These are phyloP conservation scores for Nomada fabriciana DNA, from an alignment of 2,888 invertebrate species.

Conservation along the genomic window DNA sequence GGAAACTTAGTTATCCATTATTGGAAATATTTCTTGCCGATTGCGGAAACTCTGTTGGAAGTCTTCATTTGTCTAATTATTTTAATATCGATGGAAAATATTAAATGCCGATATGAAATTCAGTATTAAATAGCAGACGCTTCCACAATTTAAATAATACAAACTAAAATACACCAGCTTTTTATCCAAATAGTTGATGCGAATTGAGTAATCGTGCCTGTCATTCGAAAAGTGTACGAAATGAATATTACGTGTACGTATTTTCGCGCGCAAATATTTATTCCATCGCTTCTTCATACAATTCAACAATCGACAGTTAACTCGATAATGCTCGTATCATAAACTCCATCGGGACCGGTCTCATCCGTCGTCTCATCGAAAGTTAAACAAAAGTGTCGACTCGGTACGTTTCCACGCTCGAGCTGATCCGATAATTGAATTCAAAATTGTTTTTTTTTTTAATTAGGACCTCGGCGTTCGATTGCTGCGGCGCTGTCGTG, in stretches of 20 bases:
- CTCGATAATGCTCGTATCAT: neutral
- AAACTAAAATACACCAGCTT: no score
- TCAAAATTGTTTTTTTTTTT: constrained; percentile 31
- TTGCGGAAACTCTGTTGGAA: no score
- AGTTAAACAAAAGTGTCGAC: neutral
- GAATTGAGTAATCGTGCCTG: no score
- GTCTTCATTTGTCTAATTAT: no score
- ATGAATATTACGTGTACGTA: neutral
- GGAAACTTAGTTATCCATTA: no score
- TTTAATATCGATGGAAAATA: no score
- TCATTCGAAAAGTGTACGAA: no score
- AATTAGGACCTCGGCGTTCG: constrained; percentile 31
- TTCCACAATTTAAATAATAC: no score
- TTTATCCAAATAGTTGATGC: no score
- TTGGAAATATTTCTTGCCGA: no score
- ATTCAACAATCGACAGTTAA: neutral
- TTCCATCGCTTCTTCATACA: neutral
- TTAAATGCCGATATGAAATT: no score
- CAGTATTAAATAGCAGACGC: no score
- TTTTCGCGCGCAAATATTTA: neutral
- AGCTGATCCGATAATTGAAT: constrained; percentile 32
- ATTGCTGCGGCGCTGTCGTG: neutral
- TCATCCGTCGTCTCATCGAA: neutral
- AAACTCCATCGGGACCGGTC: neutral
- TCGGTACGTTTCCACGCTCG: neutral